These are phyloP conservation scores for Hirundichthys speculiger DNA, from an alignment of 2,113 vertebrate species.

Conservation along the genomic window DNA sequence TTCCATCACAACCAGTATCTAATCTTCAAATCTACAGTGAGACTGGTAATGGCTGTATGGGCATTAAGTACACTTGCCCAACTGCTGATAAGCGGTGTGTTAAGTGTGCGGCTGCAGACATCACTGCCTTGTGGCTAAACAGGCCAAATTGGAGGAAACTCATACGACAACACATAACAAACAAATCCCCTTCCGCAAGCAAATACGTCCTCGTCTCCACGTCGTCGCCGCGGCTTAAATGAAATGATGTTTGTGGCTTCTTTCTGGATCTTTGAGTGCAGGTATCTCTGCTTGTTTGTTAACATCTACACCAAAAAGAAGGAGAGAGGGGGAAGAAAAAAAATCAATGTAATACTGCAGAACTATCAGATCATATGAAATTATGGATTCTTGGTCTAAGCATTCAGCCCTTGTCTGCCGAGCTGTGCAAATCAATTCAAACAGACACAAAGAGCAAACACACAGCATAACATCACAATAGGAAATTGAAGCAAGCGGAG, in stretches of 20 bases:
- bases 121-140: slow-evolving; percentile 29
- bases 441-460: slow-evolving; percentile 88
- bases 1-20: slow-evolving; percentile 12
- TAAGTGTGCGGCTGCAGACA: slow-evolving; percentile 22
- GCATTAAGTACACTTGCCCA: slow-evolving; percentile 8
- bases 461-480: slow-evolving; percentile 82
- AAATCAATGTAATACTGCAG: slow-evolving; percentile 94
- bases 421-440: slow-evolving; percentile 89
- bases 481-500: slow-evolving; percentile 84
- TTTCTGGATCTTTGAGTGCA: slow-evolving; percentile 74
- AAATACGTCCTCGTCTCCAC: slow-evolving; percentile 67
- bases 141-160: slow-evolving; percentile 40
- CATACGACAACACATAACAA: slow-evolving; percentile 62
- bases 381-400: slow-evolving; percentile 91
- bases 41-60: slow-evolving; percentile 1
- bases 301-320: slow-evolving; percentile 75
- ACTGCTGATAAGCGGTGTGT: slow-evolving; percentile 33
- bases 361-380: slow-evolving; percentile 97
- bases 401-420: slow-evolving; percentile 88
- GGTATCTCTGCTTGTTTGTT: slow-evolving; percentile 89
- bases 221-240: slow-evolving; percentile 68
- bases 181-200: slow-evolving; percentile 68
- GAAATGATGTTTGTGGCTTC: slow-evolving; percentile 64
- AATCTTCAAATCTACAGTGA: slow-evolving; percentile 22
- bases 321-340: slow-evolving; percentile 66